phyloP scores from a whole-genome alignment of 2,888 invertebrate species.

The Seira ritae region DNA sequence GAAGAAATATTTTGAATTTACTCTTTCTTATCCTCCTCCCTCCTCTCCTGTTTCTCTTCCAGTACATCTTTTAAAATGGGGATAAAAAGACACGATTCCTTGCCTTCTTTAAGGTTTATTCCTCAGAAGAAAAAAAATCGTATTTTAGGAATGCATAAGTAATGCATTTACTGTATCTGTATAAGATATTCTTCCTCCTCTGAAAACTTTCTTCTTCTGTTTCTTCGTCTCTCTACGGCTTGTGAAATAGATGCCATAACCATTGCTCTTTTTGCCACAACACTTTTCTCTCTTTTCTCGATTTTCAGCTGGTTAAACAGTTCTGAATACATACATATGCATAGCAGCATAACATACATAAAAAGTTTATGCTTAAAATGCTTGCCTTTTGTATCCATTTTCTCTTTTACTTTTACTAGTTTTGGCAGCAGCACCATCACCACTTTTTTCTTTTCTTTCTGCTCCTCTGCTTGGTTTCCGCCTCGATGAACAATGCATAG shows the following conservation, averaged over 20 bases:
- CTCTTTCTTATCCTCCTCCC: not conserved
- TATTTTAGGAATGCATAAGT: not conserved
- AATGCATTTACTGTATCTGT: slow-evolving; percentile 10
- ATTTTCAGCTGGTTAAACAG: slow-evolving; percentile 1
- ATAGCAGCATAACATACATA: slow-evolving; percentile 30
- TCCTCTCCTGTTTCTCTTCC: not conserved
- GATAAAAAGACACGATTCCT: not conserved
- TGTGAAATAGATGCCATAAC: slow-evolving; percentile 48
- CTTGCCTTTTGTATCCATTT: slow-evolving; percentile 57
- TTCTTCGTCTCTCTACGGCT: slow-evolving; percentile 3
- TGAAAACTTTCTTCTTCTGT: not conserved
- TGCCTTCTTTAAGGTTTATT: not conserved
- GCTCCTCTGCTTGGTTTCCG: slow-evolving; percentile 52
- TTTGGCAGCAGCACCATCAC: slow-evolving; percentile 53
- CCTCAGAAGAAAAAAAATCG: not conserved
- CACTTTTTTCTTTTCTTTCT: slow-evolving; percentile 52
- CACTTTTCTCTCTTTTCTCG: slow-evolving; percentile 46
- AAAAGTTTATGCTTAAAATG: slow-evolving; percentile 35
- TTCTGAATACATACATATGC: slow-evolving; percentile 9
- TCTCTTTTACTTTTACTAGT: slow-evolving; percentile 50
- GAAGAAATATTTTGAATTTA: not conserved
- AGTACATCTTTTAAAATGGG: not conserved
- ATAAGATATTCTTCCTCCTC: not conserved
- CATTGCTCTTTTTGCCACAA: slow-evolving; percentile 57
- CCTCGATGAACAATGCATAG: slow-evolving; percentile 64